A percentile compares a stretch with the other conserved stretches of the same genome.
phyloP scores from a whole-genome alignment of 2,797 vertebrate species.

The Rhinatrema bivittatum region DNA sequence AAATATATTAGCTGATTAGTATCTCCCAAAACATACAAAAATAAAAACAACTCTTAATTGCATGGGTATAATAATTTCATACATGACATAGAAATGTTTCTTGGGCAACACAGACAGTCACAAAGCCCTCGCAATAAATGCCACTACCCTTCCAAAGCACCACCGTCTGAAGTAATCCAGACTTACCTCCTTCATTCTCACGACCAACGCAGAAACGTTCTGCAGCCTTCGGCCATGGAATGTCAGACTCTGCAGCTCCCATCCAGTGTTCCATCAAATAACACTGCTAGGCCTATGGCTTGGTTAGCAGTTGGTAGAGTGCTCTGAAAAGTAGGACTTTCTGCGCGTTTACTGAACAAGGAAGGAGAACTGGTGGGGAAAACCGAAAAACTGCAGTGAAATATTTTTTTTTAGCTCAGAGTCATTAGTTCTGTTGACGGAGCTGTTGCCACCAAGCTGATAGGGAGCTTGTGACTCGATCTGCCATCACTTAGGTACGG shows the following conservation, averaged over 20 bases:
- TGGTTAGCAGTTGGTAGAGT: conserved; percentile 9
- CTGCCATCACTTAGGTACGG: conserved; percentile 22
- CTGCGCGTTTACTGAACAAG: conserved; percentile 16
- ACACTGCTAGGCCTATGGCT: conserved; percentile 19
- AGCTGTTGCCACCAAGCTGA: conserved; percentile 22
- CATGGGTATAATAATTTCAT: too few species aligned
- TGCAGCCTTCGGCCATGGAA: conserved; percentile 19
- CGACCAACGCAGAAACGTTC: conserved; percentile 5
- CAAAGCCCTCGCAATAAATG: too few species aligned
- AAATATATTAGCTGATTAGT: too few species aligned
- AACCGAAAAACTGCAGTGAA: conserved; percentile 6
- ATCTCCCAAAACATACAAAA: too few species aligned
- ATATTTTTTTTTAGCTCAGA: conserved; percentile 18
- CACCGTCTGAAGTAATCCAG: too few species aligned
- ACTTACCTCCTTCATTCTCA: conserved; percentile 44
- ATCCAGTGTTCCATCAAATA: conserved; percentile 22
- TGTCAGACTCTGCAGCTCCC: conserved; percentile 26
- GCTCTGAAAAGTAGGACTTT: conserved; percentile 21
- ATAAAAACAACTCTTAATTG: too few species aligned
- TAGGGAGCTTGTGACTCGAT: conserved; percentile 35
- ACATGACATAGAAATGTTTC: too few species aligned
- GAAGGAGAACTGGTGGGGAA: conserved; percentile 8
- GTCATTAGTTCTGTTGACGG: conserved; percentile 15
- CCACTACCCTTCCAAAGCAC: too few species aligned
- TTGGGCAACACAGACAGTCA: too few species aligned